Evolutionary conservation across 2,888 invertebrate genomes (phyloP), one percentile per base, ranked within the genome.

Genomic region (Adineta ricciae): DNA sequence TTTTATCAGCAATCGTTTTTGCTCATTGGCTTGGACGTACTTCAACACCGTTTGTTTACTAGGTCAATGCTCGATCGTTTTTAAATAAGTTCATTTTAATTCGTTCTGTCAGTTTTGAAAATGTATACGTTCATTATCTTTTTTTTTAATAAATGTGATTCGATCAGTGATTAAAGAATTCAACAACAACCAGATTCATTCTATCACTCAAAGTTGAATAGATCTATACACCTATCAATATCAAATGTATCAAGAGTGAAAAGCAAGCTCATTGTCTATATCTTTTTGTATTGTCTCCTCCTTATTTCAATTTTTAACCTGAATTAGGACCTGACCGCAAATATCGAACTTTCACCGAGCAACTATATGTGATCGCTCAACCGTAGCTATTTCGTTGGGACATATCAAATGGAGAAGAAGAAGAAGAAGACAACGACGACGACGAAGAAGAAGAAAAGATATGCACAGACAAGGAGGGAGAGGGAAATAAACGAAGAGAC

Each of bases 261-360:
- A 32, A 64, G 64, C 32, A 64, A 64, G 32, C 64, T 64, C 19
- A 11, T 64, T 36, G 64, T 64, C 32, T 24, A 64, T 64, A 14
- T 64, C 32, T 64, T 64, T 64, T 64, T 19, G 8, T 64, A 36
- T 5, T 64, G 64, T 64, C 64, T 64, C 64, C 64, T 64, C 64
- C 64, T 64, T 64, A 27, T 64, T 64, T 64, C 32, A 64, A 64
- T 64, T 64, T 64, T 36, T 64, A 64, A 64, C 64, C 16, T 64
- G 64, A 64, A 64, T 64, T 64, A 64, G 32, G 64, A 64, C 64
- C 64, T 64, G 64, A 64, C 64, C 64, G 64, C 32, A 64, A 64
- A 32, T 64, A 32, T 64, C 64, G 64, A 32, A 64, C 32, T 16
- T 64, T 64, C 64, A 36, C 16, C 64, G 64, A 64, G 64, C 64